Conservation (phyloP, 2,888 invertebrate genomes). For the Drosophila cracens region DNA sequence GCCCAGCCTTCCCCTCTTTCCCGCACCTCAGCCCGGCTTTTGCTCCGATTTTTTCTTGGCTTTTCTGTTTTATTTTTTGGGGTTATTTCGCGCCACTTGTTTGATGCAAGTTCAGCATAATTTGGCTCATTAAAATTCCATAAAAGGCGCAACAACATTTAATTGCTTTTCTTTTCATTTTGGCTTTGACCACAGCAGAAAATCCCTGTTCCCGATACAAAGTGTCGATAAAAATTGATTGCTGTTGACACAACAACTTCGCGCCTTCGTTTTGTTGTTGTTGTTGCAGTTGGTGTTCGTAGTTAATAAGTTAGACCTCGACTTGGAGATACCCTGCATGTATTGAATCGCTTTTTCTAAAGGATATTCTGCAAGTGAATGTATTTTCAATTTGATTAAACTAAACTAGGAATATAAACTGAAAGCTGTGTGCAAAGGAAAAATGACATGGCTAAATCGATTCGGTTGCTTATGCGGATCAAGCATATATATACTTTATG, state of each 20-base stretch:
- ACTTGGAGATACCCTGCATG: background rate
- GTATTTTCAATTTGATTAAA: background rate
- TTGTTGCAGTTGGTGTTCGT: conserved; percentile 4
- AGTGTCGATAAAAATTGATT: conserved; percentile 52
- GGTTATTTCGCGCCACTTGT: conserved; percentile 26
- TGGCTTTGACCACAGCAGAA: conserved; percentile 4
- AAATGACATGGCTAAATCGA: too few species aligned
- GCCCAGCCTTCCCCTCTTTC: accelerated
- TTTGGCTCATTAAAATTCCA: conserved; percentile 75
- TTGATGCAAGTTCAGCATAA: conserved; percentile 56
- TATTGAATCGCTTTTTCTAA: background rate
- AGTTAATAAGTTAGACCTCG: conserved; percentile 23
- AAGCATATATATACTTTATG: too few species aligned
- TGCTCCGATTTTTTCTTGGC: conserved; percentile 15
- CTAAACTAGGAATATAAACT: background rate
- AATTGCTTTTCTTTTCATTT: conserved; percentile 53
- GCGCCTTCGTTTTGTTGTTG: background rate
- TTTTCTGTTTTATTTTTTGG: conserved; percentile 6
- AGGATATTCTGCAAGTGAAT: background rate
- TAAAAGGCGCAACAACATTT: conserved; percentile 47
- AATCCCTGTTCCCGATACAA: conserved; percentile 1
- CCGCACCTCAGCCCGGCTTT: conserved; percentile 8
- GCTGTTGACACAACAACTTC: conserved; percentile 32
- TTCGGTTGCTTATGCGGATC: too few species aligned
- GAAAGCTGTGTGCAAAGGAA: too few species aligned